These are phyloP conservation scores for Heterohyrax brucei DNA, from an alignment of 2,797 vertebrate species.

Conservation along the genomic window DNA sequence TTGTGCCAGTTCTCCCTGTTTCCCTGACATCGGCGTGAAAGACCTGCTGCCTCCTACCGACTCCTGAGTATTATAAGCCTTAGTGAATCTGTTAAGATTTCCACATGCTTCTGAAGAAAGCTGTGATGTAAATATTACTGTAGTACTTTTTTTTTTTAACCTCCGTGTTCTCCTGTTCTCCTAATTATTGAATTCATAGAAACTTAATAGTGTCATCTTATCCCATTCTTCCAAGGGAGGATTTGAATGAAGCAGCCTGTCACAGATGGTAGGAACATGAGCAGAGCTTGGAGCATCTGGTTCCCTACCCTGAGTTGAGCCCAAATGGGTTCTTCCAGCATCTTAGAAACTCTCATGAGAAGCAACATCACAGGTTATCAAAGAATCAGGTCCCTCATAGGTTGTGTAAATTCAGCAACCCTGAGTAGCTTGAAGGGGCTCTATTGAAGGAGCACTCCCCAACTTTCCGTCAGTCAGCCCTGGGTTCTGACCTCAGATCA, in stretches of 20 bases:
- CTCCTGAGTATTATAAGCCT: background rate
- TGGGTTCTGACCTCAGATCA: background rate
- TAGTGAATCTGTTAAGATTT: conserved; percentile 35
- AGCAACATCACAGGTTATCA: background rate
- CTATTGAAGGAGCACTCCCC: background rate
- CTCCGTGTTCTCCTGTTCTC: conserved; percentile 12
- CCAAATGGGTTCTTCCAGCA: background rate
- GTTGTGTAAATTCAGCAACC: background rate
- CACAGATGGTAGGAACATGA: conserved; percentile 35
- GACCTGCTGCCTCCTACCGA: background rate
- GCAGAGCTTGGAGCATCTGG: conserved; percentile 3
- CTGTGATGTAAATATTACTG: conserved; percentile 44
- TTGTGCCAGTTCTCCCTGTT: conserved; percentile 58
- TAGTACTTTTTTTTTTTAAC: conserved; percentile 19
- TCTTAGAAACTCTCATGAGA: background rate
- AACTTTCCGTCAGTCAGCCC: background rate
- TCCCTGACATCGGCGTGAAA: background rate
- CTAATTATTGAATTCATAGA: conserved; percentile 70
- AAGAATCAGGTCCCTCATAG: background rate
- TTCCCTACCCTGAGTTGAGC: conserved; percentile 11
- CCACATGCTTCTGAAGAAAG: conserved; percentile 60
- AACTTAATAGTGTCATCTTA: conserved; percentile 77
- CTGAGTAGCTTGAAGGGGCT: background rate
- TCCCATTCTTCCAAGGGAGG: conserved; percentile 70
- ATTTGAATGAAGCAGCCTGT: conserved; percentile 49